Conservation (phyloP, 2,797 vertebrate genomes). For the Lindbergichthys nudifrons region DNA sequence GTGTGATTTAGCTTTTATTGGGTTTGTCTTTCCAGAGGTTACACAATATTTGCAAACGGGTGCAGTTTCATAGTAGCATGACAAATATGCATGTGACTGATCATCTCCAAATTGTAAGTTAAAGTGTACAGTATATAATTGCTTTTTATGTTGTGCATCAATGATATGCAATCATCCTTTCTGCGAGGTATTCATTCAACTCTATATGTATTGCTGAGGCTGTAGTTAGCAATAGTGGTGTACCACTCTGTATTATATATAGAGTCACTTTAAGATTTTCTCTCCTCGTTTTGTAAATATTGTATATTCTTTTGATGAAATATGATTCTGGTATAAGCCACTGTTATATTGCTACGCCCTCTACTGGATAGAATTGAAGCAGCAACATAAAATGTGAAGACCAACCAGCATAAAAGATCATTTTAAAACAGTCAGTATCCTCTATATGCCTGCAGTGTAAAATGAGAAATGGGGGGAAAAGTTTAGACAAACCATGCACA, state of each 20-base stretch:
- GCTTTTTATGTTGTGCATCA: neutral
- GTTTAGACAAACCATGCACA: neutral
- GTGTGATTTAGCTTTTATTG: neutral
- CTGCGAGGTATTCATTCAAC: neutral
- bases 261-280: neutral
- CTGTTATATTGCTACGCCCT: slow-evolving; percentile 60
- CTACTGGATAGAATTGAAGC: slow-evolving; percentile 58
- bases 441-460: neutral
- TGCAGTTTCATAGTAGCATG: neutral
- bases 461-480: neutral
- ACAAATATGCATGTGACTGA: neutral
- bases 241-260: neutral
- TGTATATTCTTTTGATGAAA: neutral
- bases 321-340: neutral
- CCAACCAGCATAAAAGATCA: neutral
- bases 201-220: neutral
- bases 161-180: neutral
- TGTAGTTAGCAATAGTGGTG: neutral
- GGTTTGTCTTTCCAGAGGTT: neutral
- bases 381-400: slow-evolving; percentile 17
- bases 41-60: slow-evolving; percentile 5
- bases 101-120: neutral
- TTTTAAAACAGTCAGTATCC: neutral
- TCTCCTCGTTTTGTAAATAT: too few species aligned
- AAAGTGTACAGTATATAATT: neutral